Conservation (phyloP, 2,797 vertebrate genomes). For the Peromyscus nudipes region DNA sequence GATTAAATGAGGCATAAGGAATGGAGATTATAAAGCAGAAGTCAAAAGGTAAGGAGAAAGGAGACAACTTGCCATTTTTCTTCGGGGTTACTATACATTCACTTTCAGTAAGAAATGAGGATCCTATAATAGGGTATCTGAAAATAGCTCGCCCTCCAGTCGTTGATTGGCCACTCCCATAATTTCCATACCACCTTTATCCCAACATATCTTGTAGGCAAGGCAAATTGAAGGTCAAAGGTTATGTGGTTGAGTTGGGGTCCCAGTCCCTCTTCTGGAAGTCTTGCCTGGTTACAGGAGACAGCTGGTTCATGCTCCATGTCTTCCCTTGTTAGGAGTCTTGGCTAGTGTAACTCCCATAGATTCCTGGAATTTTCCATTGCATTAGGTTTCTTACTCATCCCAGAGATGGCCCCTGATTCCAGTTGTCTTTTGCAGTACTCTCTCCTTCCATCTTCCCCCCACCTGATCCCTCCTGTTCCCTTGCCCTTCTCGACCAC, state of each 20-base stretch:
- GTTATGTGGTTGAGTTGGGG: not conserved
- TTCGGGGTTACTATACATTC: not conserved
- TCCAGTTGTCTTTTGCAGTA: not conserved
- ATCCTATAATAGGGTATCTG: not conserved
- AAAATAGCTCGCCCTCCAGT: not conserved
- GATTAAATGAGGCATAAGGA: not conserved
- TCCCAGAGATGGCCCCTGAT: not conserved
- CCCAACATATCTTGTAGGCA: not conserved
- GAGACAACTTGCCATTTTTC: not conserved
- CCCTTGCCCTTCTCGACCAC: too few species aligned
- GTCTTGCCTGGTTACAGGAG: not conserved
- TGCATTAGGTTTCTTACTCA: not conserved
- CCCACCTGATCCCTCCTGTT: too few species aligned
- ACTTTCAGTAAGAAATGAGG: not conserved
- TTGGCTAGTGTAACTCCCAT: not conserved
- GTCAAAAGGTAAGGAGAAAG: not conserved
- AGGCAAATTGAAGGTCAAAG: not conserved
- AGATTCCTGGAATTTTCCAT: not conserved
- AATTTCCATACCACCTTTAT: not conserved
- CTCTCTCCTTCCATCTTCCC: too few species aligned
- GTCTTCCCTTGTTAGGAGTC: too few species aligned
- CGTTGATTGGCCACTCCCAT: too few species aligned
- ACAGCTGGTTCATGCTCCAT: not conserved
- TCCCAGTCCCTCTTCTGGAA: not conserved
- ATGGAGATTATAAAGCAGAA: not conserved